Percentiles rank a stretch among this genome's conserved stretches.
phyloP scores from a whole-genome alignment of 2,113 vertebrate genomes.

The Bombycilla garrulus region DNA sequence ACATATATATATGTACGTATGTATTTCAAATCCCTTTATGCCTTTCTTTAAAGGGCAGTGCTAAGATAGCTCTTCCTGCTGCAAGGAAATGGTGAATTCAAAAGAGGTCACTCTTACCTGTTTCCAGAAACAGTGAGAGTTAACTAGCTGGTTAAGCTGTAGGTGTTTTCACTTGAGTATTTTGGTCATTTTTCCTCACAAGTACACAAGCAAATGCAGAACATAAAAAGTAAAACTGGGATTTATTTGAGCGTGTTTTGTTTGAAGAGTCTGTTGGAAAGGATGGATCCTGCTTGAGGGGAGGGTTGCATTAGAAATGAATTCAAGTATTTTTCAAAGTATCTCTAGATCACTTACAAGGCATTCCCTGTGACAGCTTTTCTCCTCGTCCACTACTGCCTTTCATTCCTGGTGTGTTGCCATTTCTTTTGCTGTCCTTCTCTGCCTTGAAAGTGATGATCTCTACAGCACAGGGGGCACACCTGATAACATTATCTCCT shows the following conservation, averaged over 20 bases:
- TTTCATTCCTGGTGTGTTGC: background rate
- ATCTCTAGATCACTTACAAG: background rate
- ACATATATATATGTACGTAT: background rate
- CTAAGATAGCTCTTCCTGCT: background rate
- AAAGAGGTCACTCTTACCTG: background rate
- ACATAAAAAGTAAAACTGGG: background rate
- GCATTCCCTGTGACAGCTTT: background rate
- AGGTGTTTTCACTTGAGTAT: background rate
- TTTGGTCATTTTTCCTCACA: background rate
- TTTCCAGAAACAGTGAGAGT: background rate
- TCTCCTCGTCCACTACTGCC: background rate
- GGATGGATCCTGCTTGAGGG: fast-evolving
- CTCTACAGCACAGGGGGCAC: background rate
- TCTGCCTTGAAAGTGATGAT: background rate
- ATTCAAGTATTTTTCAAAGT: background rate
- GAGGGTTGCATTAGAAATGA: background rate
- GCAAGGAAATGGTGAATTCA: background rate
- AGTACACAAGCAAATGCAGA: background rate
- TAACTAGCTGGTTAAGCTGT: background rate
- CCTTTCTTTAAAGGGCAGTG: background rate
- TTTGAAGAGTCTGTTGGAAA: background rate
- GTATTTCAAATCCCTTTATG: background rate
- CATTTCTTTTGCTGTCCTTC: background rate
- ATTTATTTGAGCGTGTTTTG: background rate
- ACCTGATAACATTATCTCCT: background rate